phyloP scores from a whole-genome alignment of 2,113 vertebrate genomes.

The Lasiurus cinereus region DNA sequence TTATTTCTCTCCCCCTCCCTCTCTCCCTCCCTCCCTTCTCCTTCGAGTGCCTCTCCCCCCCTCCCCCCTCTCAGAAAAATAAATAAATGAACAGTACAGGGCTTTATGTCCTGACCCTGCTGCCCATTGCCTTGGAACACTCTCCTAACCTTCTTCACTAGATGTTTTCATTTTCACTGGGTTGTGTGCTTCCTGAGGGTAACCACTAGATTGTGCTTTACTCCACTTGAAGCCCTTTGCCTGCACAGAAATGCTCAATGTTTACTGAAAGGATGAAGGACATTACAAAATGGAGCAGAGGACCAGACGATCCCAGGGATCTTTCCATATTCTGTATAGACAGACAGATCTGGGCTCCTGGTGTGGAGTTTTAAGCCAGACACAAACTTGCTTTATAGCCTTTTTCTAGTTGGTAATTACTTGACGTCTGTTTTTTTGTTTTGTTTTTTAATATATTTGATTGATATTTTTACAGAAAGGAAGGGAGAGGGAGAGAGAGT shows the following conservation, averaged over 20 bases:
- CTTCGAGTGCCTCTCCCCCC: background rate
- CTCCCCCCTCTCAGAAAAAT: background rate
- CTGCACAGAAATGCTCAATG: background rate
- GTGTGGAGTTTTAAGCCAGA: background rate
- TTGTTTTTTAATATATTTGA: too few species aligned
- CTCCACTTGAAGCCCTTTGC: background rate
- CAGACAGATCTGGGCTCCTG: background rate
- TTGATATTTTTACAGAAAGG: too few species aligned
- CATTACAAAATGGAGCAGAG: background rate
- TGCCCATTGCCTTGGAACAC: background rate
- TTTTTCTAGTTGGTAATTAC: background rate
- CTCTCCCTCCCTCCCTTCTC: background rate
- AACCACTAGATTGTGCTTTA: background rate
- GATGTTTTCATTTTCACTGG: background rate
- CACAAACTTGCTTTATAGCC: background rate
- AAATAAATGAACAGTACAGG: background rate
- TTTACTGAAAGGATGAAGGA: constrained; percentile 15
- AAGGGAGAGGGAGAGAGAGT: too few species aligned
- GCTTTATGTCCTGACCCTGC: background rate
- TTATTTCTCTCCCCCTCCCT: too few species aligned
- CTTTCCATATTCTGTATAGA: background rate
- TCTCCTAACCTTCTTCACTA: background rate
- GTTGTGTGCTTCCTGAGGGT: background rate
- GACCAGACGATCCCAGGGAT: background rate
- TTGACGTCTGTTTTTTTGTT: background rate